A percentile compares a stretch with the other conserved stretches of the same genome.
These are phyloP conservation scores for Planococcus citri DNA, from an alignment of 1,140 invertebrate genomes.

Conservation along the genomic window DNA sequence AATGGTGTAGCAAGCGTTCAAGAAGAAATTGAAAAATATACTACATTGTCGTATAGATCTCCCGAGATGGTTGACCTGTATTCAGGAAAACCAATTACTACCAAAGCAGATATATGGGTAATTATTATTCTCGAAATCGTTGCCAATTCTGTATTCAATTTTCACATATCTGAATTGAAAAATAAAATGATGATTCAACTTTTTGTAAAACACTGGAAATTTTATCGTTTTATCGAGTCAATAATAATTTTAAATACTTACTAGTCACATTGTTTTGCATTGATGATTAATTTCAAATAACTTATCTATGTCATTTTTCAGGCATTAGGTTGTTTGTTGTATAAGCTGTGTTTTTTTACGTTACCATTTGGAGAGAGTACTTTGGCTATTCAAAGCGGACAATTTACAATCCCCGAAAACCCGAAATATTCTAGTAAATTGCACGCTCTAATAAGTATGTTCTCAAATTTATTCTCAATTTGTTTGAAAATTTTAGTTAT, in stretches of 20 bases:
- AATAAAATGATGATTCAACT: no score
- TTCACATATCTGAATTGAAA: no score
- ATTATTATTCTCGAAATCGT: constrained; percentile 25
- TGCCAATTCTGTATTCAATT: neutral
- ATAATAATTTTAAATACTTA: no score
- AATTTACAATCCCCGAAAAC: constrained; percentile 74
- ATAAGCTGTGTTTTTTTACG: constrained; percentile 83
- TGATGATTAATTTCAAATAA: neutral
- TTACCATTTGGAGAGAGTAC: constrained; percentile 89
- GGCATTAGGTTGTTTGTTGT: constrained; percentile 81
- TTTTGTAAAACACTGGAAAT: no score
- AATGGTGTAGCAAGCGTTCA: constrained; percentile 63
- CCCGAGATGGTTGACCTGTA: constrained; percentile 96
- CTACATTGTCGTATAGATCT: constrained; percentile 80
- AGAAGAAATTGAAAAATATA: constrained; percentile 90
- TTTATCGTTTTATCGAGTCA: no score
- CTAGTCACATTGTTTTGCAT: no score
- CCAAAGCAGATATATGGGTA: constrained; percentile 86
- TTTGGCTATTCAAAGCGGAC: constrained; percentile 82
- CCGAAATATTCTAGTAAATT: constrained; percentile 55
- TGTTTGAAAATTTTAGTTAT: neutral
- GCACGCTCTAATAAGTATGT: constrained; percentile 42
- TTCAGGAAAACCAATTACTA: constrained; percentile 73
- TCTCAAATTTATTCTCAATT: constrained; percentile 20
- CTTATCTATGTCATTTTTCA: constrained; percentile 37